Evolutionary conservation across 2,113 vertebrate genomes (phyloP).

Genomic region (Chloropsis cyanopogon): DNA sequence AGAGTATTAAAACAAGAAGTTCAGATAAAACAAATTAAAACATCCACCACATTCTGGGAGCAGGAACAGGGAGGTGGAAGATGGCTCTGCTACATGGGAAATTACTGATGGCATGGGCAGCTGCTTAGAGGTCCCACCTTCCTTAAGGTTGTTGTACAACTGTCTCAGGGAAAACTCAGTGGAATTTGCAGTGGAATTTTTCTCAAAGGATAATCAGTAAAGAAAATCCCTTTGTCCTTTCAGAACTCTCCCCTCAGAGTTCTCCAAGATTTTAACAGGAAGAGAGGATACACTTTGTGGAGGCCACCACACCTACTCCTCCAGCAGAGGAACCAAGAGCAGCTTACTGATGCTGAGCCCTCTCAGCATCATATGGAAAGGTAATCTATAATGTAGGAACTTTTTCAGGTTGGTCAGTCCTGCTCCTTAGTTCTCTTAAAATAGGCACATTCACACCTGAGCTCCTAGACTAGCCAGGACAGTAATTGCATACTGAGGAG

Average conservation of each 20-base stretch:
- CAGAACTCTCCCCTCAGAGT: background rate
- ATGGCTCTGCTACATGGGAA: background rate
- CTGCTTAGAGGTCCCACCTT: background rate
- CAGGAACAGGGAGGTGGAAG: background rate
- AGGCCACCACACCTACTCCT: background rate
- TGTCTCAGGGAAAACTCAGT: background rate
- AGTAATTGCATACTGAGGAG: background rate
- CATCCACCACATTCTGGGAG: background rate
- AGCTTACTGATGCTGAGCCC: background rate
- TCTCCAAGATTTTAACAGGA: background rate
- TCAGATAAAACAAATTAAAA: conserved; percentile 38
- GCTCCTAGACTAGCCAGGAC: background rate
- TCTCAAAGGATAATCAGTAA: background rate
- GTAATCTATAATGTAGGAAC: background rate
- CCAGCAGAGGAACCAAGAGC: background rate
- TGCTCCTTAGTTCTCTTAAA: background rate
- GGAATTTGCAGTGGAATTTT: background rate
- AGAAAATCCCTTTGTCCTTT: background rate
- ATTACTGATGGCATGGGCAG: background rate
- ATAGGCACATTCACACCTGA: background rate
- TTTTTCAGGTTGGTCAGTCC: background rate
- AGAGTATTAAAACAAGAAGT: conserved; percentile 43
- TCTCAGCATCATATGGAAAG: background rate
- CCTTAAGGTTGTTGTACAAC: background rate
- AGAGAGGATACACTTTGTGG: background rate